Evolutionary conservation across 1,140 invertebrate species (phyloP).

Genomic region (Periplaneta americana): DNA sequence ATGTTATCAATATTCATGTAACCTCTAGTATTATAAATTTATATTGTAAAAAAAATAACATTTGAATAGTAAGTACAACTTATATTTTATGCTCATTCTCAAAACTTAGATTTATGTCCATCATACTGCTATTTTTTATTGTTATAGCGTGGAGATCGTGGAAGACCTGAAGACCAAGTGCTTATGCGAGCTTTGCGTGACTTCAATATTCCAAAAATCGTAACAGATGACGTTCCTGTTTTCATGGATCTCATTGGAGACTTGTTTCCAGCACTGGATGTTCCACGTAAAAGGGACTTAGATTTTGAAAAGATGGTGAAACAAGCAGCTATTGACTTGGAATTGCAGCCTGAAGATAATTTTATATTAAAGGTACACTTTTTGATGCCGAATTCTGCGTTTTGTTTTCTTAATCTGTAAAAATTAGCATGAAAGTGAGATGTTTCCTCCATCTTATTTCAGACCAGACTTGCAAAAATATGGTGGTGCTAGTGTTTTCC

Average conservation of each 20-base stretch:
- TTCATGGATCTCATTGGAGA: conserved; percentile 91
- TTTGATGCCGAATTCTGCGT: neutral
- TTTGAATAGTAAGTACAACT: too few relatives aligned
- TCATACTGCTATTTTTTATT: too few relatives aligned
- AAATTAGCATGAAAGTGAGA: too few relatives aligned
- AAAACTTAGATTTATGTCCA: too few relatives aligned
- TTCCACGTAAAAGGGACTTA: conserved; percentile 73
- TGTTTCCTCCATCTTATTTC: too few relatives aligned
- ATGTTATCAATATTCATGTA: too few relatives aligned
- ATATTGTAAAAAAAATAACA: too few relatives aligned
- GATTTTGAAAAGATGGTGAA: conserved; percentile 80
- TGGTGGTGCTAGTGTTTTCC: too few relatives aligned
- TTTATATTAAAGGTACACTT: conserved; percentile 72
- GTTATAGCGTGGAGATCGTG: conserved; percentile 53
- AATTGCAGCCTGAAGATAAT: conserved; percentile 85
- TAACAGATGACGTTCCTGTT: conserved; percentile 81
- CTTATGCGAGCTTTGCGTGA: conserved; percentile 81
- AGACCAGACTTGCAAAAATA: too few relatives aligned
- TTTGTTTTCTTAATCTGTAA: neutral
- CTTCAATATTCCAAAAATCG: conserved; percentile 91
- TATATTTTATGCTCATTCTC: too few relatives aligned
- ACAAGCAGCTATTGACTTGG: conserved; percentile 72
- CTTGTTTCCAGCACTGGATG: conserved; percentile 83
- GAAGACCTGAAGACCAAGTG: conserved; percentile 69
- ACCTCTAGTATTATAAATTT: too few relatives aligned